Evolutionary conservation across 2,888 invertebrate species (phyloP).

Genomic region (Ormyrus labotus): DNA sequence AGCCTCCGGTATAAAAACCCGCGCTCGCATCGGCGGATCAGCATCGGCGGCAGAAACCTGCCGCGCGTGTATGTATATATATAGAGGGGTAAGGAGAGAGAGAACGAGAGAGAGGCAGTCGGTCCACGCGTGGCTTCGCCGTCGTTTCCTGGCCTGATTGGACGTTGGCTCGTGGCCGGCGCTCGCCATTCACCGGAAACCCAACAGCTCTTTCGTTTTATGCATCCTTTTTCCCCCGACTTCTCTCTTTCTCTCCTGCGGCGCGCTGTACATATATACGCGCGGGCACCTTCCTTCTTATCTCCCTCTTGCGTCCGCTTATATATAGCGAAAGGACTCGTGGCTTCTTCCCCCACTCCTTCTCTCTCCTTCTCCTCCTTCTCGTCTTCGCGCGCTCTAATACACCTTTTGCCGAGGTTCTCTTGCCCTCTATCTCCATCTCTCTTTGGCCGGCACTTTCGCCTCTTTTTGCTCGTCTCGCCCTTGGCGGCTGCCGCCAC

Average conservation of each 20-base stretch:
- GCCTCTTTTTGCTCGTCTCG: slow-evolving; percentile 51
- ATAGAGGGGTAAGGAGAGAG: background rate
- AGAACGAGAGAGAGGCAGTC: slow-evolving; percentile 41
- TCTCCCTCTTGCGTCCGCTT: slow-evolving; percentile 10
- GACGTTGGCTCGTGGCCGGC: slow-evolving; percentile 76
- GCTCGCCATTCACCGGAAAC: slow-evolving; percentile 71
- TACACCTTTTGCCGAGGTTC: background rate
- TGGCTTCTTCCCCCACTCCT: slow-evolving; percentile 8
- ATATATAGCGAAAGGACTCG: slow-evolving; percentile 21
- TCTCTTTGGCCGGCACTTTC: slow-evolving; percentile 44
- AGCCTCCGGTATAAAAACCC: too few species aligned
- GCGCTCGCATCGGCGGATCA: too few species aligned
- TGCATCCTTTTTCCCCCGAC: slow-evolving; percentile 38
- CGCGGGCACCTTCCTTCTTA: background rate
- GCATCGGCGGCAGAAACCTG: too few species aligned
- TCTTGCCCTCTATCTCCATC: slow-evolving; percentile 24
- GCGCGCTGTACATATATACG: background rate
- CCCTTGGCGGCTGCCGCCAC: slow-evolving; percentile 39
- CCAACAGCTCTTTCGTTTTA: slow-evolving; percentile 47
- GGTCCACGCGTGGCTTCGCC: slow-evolving; percentile 73
- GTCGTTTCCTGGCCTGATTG: slow-evolving; percentile 74
- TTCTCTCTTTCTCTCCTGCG: slow-evolving; percentile 40
- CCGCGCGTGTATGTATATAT: too few species aligned
- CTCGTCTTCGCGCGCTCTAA: background rate
- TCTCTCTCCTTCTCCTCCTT: slow-evolving; percentile 32